Evolutionary conservation across 2,888 invertebrate species (phyloP).

Genomic region (Boloria selene): DNA sequence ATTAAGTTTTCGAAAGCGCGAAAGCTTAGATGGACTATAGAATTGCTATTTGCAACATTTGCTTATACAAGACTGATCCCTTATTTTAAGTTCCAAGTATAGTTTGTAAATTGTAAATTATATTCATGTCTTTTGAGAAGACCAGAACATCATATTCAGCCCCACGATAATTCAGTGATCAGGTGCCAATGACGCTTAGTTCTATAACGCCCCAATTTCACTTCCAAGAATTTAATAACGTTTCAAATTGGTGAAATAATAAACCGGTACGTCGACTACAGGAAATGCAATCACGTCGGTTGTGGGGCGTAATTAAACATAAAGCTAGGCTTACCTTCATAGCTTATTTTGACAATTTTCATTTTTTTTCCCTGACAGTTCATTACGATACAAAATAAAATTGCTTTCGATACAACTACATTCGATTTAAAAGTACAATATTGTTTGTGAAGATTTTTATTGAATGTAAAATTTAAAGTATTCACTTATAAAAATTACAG

Average conservation of each 20-base stretch:
- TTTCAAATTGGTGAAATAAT: conserved; percentile 78
- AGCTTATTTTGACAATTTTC: conserved; percentile 41
- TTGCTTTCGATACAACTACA: conserved; percentile 13
- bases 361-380: conserved; percentile 43
- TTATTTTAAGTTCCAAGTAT: too few relatives aligned
- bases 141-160: not conserved
- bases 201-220: conserved; percentile 53
- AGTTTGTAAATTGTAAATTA: too few relatives aligned
- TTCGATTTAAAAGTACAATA: not conserved
- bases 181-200: conserved; percentile 27
- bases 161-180: not conserved
- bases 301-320: conserved; percentile 73
- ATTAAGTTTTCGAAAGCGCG: too few relatives aligned
- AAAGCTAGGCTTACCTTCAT: conserved; percentile 54
- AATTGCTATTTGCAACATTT: too few relatives aligned
- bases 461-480: too few relatives aligned
- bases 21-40: too few relatives aligned
- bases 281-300: conserved; percentile 77
- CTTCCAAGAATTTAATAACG: conserved; percentile 71
- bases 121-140: too few relatives aligned
- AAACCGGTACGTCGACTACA: conserved; percentile 71
- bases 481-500: too few relatives aligned
- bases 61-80: too few relatives aligned
- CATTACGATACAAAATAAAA: conserved; percentile 61
- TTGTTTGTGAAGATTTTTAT: too few relatives aligned